Evolutionary conservation across 2,888 invertebrate species (phyloP), one percentile per base, ranked within the genome.

Genomic region (Campoplex capitator): DNA sequence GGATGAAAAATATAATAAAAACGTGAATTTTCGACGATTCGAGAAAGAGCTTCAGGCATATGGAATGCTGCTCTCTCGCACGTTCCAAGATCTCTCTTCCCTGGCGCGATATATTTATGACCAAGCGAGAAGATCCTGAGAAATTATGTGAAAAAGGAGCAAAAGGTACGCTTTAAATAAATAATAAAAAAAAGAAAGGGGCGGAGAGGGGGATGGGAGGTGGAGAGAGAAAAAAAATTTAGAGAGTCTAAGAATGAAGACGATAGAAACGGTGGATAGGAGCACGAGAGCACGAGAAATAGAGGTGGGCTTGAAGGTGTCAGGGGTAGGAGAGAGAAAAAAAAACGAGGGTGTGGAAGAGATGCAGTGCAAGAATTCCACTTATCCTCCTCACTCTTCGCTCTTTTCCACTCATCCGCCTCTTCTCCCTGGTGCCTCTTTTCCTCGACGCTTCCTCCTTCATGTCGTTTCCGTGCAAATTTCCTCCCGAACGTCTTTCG

Each of bases 381-480:
- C 71, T 83, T 62, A 67, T 75, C 70, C 54, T 62, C 71, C 56
- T 74, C 28, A 35, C 56, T 45, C 81, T 77, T 83, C 58, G 74
- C 81, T 75, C 84, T 81, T 75, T 74, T 78, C 70, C 73, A 79
- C 80, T 86, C 86, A 75, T 87, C 73, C 38, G 81, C 45, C 45
- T 45, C 76, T 68, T 73, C 77, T 82, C 81, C 85, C 85, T 77
- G 71, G 88, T 85, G 83, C 35, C 83, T 86, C 76, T 84, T 86
- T 77, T 54, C 82, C 70, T 42, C 67, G 54, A 58, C 54, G 73
- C 73, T 68, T 83, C 83, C 87, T 71, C 79, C 83, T 88, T 83
- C 83, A 58, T 82, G 88, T 88, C 89, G 84, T 88, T 88, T 89
- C 88, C 78, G 88, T 88, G 88, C 85, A 89, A 89, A 89, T 88